phyloP scores from a whole-genome alignment of 2,113 vertebrate species.

The Megaceryle torquata region DNA sequence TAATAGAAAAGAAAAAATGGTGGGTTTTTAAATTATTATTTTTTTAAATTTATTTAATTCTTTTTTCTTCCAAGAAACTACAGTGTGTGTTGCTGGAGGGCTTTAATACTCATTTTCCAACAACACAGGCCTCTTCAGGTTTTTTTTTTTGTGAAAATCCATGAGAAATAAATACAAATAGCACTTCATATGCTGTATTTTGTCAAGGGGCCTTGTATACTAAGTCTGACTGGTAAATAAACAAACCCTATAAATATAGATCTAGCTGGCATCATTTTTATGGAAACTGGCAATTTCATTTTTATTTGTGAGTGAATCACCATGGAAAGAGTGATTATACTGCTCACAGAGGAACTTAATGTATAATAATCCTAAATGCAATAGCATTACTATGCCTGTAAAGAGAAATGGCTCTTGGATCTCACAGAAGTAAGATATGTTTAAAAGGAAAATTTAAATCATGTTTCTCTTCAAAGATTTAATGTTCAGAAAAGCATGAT shows the following conservation, averaged over 20 bases:
- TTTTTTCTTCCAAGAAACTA: not conserved
- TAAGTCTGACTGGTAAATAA: not conserved
- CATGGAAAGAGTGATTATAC: not conserved
- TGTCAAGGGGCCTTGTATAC: not conserved
- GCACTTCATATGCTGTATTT: not conserved
- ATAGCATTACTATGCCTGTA: not conserved
- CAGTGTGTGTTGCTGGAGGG: not conserved
- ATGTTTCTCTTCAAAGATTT: not conserved
- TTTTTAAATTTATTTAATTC: too few relatives aligned
- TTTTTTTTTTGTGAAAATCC: not conserved
- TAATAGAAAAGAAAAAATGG: not conserved
- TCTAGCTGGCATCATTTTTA: not conserved
- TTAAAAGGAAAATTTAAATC: not conserved
- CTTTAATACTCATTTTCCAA: not conserved
- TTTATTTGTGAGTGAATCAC: not conserved
- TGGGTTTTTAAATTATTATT: too few relatives aligned
- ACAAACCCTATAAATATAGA: not conserved
- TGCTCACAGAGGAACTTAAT: not conserved
- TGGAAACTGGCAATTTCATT: not conserved
- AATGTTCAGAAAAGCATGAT: not conserved
- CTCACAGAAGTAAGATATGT: not conserved
- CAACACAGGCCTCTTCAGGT: not conserved
- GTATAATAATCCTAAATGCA: not conserved
- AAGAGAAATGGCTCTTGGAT: not conserved
- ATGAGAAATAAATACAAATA: not conserved